Percentiles rank a stretch among this genome's conserved stretches.
phyloP scores from a whole-genome alignment of 92 coral and sea anemone genomes.

The Zoanthus sociatus region DNA sequence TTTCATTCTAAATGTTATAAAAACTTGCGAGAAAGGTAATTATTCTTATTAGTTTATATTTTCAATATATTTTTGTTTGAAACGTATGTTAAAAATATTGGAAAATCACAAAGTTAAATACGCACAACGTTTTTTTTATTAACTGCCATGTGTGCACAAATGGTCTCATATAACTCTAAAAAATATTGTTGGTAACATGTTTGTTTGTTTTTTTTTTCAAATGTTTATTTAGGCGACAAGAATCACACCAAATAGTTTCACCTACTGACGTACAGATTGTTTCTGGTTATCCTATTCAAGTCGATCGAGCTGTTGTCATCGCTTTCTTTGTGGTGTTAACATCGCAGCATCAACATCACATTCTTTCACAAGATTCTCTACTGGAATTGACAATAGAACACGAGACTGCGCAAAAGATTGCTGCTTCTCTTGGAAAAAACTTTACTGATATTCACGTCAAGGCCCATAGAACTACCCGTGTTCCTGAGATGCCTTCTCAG shows the following conservation, averaged over 20 bases:
- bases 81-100: no score
- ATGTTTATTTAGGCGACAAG: background rate
- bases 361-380: background rate
- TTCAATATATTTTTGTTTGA: no score
- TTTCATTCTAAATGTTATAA: no score
- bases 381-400: background rate
- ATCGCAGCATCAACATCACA: background rate
- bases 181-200: no score
- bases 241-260: background rate
- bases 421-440: slow-evolving; percentile 25
- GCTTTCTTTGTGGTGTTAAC: slow-evolving; percentile 11
- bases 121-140: no score
- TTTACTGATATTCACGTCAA: slow-evolving; percentile 14
- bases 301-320: slow-evolving; percentile 5
- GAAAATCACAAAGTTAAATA: no score
- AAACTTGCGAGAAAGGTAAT: no score
- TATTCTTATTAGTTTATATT: no score
- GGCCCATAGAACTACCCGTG: background rate
- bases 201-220: background rate
- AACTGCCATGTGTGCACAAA: no score
- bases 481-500: background rate
- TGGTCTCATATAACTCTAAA: no score
- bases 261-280: background rate
- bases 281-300: slow-evolving; percentile 28
- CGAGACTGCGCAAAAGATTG: background rate